A percentile compares a stretch with the other conserved stretches of the same genome.
Conservation (phyloP, 2,797 vertebrate genomes). For the Taenioides sp. region DNA sequence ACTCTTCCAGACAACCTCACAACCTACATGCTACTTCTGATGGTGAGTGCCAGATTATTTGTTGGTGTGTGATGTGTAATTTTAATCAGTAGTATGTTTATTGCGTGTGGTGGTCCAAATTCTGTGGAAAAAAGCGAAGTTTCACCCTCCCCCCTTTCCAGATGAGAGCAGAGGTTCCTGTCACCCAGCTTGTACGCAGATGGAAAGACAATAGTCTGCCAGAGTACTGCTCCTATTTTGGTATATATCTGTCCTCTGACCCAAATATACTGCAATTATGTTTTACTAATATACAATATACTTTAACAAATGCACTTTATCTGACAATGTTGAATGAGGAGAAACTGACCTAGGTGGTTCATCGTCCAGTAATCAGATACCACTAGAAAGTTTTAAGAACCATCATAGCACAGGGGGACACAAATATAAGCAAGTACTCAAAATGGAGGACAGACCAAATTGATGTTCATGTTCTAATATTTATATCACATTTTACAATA, state of each 20-base stretch:
- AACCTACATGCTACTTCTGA: slow-evolving; percentile 19
- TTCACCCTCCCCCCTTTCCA: slow-evolving; percentile 29
- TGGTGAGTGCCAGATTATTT: slow-evolving; percentile 54
- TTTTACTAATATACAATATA: neutral
- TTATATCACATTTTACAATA: neutral
- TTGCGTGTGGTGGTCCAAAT: slow-evolving; percentile 32
- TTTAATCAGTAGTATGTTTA: slow-evolving; percentile 4
- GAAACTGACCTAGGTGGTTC: neutral
- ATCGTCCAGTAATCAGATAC: neutral
- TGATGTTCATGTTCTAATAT: too few species aligned
- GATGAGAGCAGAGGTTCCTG: slow-evolving; percentile 42
- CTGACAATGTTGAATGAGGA: neutral
- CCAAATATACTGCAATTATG: neutral
- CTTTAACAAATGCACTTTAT: neutral
- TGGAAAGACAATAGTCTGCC: slow-evolving; percentile 30
- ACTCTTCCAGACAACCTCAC: slow-evolving; percentile 38
- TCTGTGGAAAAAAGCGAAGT: slow-evolving; percentile 7
- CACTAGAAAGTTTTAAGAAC: too few species aligned
- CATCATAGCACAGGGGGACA: too few species aligned
- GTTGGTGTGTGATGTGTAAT: slow-evolving; percentile 22
- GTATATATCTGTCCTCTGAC: neutral
- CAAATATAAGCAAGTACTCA: too few species aligned
- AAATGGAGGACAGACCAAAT: too few species aligned
- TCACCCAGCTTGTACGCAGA: slow-evolving; percentile 60
- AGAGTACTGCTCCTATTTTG: neutral